Conservation (phyloP, 2,113 vertebrate genomes). For the Ictalurus punctatus region DNA sequence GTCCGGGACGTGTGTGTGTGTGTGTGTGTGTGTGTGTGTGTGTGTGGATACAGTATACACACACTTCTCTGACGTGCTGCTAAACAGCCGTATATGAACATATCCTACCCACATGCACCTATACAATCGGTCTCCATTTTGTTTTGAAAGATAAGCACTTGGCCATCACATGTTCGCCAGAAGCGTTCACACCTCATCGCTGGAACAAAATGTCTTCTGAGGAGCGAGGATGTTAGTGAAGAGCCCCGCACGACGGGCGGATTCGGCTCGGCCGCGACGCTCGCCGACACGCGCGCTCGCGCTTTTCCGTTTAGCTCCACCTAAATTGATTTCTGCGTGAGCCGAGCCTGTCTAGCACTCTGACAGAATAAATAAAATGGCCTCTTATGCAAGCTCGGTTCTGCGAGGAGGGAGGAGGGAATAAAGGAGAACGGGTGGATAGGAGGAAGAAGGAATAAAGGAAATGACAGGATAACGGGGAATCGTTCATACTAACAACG, state of each 20-base stretch:
- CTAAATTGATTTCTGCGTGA: constrained; percentile 76
- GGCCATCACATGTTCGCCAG: constrained; percentile 65
- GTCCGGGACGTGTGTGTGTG: background rate
- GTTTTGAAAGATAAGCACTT: constrained; percentile 65
- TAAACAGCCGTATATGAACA: constrained; percentile 16
- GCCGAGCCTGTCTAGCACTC: constrained; percentile 65
- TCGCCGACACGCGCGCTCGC: constrained; percentile 63
- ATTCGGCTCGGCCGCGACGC: constrained; percentile 62
- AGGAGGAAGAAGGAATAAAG: constrained; percentile 50
- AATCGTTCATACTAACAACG: background rate
- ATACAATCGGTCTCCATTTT: constrained; percentile 41
- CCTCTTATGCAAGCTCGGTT: constrained; percentile 31
- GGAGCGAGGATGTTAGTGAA: constrained; percentile 26
- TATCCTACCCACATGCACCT: background rate
- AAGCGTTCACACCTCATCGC: constrained; percentile 71
- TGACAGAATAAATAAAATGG: constrained; percentile 74
- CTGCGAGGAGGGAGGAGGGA: constrained; percentile 5
- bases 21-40: no score
- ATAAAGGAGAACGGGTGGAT: constrained; percentile 16
- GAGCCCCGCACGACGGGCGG: constrained; percentile 44
- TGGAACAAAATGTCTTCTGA: constrained; percentile 75
- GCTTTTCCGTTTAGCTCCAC: constrained; percentile 72
- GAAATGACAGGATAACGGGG: constrained; percentile 7
- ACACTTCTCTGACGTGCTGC: constrained; percentile 6
- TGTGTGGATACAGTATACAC: background rate